A percentile compares a stretch with the other conserved stretches of the same genome.
These are phyloP conservation scores for Arge pagana DNA, from an alignment of 2,888 invertebrate genomes.

Conservation along the genomic window DNA sequence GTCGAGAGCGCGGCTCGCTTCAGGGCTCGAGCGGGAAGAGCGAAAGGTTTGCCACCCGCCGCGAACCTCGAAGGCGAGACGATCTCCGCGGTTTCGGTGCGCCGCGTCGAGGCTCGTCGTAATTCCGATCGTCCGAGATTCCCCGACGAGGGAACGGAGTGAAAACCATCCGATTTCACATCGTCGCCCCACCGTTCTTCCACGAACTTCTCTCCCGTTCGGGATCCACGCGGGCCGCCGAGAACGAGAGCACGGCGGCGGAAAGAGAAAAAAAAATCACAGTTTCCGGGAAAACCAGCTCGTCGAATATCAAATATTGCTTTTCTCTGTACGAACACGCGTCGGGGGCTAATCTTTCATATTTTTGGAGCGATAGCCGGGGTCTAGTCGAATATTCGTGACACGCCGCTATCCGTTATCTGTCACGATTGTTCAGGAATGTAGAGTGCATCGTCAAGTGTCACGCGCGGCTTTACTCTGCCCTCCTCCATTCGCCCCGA, in stretches of 20 bases:
- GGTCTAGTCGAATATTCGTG: slow-evolving; percentile 18
- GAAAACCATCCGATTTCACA: too few species aligned
- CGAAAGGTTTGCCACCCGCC: slow-evolving; percentile 38
- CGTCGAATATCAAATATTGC: slow-evolving; percentile 13
- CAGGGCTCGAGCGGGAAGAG: slow-evolving; percentile 36
- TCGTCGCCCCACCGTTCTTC: too few species aligned
- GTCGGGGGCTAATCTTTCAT: slow-evolving; percentile 16
- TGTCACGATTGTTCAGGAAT: slow-evolving; percentile 26
- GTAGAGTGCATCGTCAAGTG: slow-evolving; percentile 15
- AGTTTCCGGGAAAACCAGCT: neutral
- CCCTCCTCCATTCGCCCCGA: neutral
- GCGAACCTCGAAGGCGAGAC: slow-evolving; percentile 36
- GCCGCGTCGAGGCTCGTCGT: too few species aligned
- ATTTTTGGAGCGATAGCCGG: slow-evolving; percentile 20
- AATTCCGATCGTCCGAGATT: too few species aligned
- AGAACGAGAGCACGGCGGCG: too few species aligned
- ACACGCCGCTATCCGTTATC: slow-evolving; percentile 19
- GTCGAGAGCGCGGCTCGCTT: slow-evolving; percentile 35
- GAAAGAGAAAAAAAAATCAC: too few species aligned
- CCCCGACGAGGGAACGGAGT: neutral
- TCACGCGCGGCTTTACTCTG: neutral
- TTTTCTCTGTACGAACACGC: slow-evolving; percentile 6
- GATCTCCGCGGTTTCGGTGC: too few species aligned
- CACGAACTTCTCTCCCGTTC: too few species aligned
- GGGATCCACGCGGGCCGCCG: too few species aligned